These are phyloP conservation scores for Laspeyria flexula DNA, from an alignment of 2,888 invertebrate genomes.

Conservation along the genomic window DNA sequence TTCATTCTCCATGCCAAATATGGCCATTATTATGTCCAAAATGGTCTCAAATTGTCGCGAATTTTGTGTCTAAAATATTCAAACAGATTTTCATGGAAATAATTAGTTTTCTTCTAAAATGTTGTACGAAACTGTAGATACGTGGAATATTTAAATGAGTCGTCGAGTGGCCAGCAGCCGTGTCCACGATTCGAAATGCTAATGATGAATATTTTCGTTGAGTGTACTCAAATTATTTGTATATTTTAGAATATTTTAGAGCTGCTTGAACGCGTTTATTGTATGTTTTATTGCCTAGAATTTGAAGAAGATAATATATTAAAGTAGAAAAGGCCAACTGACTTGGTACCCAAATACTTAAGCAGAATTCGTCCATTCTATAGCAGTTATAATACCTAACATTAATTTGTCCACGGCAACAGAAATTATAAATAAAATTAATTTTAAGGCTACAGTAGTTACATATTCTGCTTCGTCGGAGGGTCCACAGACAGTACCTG, in stretches of 20 bases:
- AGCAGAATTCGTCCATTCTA: not conserved
- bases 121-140: conserved; percentile 3
- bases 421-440: conserved; percentile 49
- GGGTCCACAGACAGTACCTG: conserved; percentile 44
- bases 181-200: not conserved
- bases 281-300: not conserved
- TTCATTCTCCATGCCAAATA: conserved; percentile 13
- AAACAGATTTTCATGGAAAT: not conserved
- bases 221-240: not conserved
- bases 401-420: conserved; percentile 17
- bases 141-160: conserved; percentile 8
- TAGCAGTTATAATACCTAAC: not conserved
- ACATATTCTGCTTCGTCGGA: conserved; percentile 35
- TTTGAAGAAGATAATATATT: not conserved
- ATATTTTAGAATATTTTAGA: not conserved
- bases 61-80: not conserved
- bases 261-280: not conserved
- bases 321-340: not conserved
- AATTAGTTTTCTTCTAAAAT: conserved; percentile 5
- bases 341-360: not conserved
- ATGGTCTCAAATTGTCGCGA: not conserved
- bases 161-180: not conserved
- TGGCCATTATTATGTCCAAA: not conserved
- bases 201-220: not conserved
- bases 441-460: conserved; percentile 49